Conservation (phyloP, 2,888 invertebrate genomes). For the Tribolium freemani region DNA sequence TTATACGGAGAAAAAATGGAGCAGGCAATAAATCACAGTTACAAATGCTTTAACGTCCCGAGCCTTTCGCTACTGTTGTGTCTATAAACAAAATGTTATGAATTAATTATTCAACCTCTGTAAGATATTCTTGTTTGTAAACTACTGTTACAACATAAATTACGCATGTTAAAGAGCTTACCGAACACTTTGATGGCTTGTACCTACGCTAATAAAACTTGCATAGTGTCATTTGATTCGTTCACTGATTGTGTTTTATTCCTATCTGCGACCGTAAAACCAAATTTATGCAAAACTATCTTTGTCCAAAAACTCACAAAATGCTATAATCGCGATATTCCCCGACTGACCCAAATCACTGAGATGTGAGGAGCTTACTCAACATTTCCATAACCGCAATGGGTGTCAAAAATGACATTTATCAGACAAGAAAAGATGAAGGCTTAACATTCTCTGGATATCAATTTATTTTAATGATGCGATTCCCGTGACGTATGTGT, state of each 20-base stretch:
- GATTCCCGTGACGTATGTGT: conserved; percentile 7
- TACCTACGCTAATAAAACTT: neutral
- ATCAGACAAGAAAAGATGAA: conserved; percentile 24
- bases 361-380: conserved; percentile 1
- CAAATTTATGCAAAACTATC: neutral
- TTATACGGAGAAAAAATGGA: neutral
- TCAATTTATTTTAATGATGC: conserved; percentile 24
- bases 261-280: too few species aligned
- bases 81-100: neutral
- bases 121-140: neutral
- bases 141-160: neutral
- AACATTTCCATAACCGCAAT: conserved; percentile 27
- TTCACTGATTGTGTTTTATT: neutral
- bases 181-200: neutral
- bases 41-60: too few species aligned
- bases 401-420: conserved; percentile 21
- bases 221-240: neutral
- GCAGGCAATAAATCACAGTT: neutral
- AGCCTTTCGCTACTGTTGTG: neutral
- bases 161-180: neutral
- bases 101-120: neutral
- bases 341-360: conserved; percentile 23
- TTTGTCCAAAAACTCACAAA: neutral
- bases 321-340: neutral
- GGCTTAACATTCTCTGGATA: conserved; percentile 23